Conservation (phyloP, 1,140 invertebrate species). For the Leptinotarsa texana region DNA sequence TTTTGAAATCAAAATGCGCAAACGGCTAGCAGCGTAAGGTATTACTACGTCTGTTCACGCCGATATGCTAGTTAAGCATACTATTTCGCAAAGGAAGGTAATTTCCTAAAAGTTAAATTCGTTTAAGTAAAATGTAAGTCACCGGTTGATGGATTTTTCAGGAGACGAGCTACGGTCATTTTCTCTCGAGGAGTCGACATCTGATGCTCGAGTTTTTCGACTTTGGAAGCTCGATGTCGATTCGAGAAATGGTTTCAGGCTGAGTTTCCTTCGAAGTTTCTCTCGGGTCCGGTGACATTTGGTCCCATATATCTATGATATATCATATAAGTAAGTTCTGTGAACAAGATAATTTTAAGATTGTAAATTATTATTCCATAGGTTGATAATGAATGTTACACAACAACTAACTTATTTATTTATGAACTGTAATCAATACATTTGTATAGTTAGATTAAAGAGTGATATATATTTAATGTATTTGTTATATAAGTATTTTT, state of each 20-base stretch:
- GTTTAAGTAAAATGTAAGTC: slow-evolving; percentile 49
- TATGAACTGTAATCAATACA: too few relatives aligned
- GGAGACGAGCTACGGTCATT: neutral
- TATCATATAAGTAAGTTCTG: slow-evolving; percentile 90
- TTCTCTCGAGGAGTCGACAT: neutral
- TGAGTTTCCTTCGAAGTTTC: slow-evolving; percentile 32
- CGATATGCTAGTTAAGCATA: slow-evolving; percentile 44
- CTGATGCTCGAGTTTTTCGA: slow-evolving; percentile 44
- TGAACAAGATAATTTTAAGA: slow-evolving; percentile 64
- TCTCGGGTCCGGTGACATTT: slow-evolving; percentile 73
- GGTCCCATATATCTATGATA: slow-evolving; percentile 96
- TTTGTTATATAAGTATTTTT: too few relatives aligned
- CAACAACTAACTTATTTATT: too few relatives aligned
- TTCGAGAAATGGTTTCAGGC: slow-evolving; percentile 2
- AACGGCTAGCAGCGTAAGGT: slow-evolving; percentile 42
- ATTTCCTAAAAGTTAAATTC: slow-evolving; percentile 53
- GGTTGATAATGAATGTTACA: too few relatives aligned
- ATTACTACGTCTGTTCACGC: slow-evolving; percentile 44
- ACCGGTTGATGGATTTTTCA: slow-evolving; percentile 47
- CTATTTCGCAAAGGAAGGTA: slow-evolving; percentile 55
- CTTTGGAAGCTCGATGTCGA: slow-evolving; percentile 48
- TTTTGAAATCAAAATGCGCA: slow-evolving; percentile 51
- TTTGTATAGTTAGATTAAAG: too few relatives aligned
- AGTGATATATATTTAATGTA: too few relatives aligned
- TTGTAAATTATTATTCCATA: too few relatives aligned